Percentiles rank a stretch among this genome's conserved stretches.
These are phyloP conservation scores for Tympanuchus pallidicinctus DNA, from an alignment of 2,113 vertebrate genomes.

Conservation along the genomic window DNA sequence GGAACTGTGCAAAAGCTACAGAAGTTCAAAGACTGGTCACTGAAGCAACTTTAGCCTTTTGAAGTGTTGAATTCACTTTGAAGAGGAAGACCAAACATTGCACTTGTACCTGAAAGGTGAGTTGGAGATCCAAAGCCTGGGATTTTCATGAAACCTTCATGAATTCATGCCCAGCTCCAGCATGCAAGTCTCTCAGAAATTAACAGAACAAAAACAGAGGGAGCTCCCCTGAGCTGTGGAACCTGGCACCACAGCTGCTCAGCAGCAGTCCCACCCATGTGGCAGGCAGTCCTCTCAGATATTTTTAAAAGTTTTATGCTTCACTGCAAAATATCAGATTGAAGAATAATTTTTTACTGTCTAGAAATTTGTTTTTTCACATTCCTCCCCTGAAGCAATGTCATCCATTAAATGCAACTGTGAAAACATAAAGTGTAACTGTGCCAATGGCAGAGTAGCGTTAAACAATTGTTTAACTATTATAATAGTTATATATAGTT, in stretches of 20 bases:
- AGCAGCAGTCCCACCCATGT: not conserved
- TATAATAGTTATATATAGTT: too few relatives aligned
- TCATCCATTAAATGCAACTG: not conserved
- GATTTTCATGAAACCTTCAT: not conserved
- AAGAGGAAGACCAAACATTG: not conserved
- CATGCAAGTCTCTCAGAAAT: not conserved
- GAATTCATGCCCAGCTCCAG: not conserved
- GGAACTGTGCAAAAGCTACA: accelerated
- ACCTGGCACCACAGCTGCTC: not conserved
- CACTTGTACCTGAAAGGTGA: not conserved
- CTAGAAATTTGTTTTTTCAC: constrained; percentile 33
- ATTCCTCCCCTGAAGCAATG: constrained; percentile 18
- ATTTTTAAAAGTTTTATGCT: constrained; percentile 16
- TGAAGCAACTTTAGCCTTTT: not conserved
- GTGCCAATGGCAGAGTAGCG: not conserved
- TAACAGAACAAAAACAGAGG: too few relatives aligned
- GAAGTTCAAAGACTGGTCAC: not conserved
- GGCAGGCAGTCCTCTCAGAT: not conserved
- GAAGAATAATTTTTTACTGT: constrained; percentile 18
- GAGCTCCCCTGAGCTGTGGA: not conserved
- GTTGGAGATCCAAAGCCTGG: not conserved
- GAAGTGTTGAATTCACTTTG: not conserved
- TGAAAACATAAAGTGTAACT: not conserved
- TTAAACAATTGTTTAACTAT: not conserved
- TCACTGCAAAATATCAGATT: not conserved